Evolutionary conservation across 2,888 invertebrate species (phyloP), one percentile per base, ranked within the genome.

Genomic region (Alviniconcha strummeri): DNA sequence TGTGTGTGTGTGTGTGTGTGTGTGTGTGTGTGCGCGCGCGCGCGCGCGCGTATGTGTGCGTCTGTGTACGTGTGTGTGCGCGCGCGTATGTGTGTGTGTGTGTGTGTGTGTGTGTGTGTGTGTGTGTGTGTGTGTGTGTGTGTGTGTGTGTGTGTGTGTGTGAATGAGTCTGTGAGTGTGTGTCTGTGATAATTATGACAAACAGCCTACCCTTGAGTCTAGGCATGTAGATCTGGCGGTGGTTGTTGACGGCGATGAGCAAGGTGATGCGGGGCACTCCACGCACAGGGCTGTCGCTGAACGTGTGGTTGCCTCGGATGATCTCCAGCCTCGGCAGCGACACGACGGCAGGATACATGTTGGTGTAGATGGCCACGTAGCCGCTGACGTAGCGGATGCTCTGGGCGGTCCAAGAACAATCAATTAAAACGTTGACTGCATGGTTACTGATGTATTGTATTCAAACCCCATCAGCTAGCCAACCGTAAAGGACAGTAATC

Each of bases 381-480:
- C 71, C 71, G 19, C 71, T 71, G 13, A 71, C 71, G 71, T 71
- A 71, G n/a, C 71, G 71, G 19, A 71, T 71, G 71, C 19, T 71
- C 71, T 71, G 60, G 13, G 8, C 13, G 60, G 60, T 60, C 60
- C 60, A 13, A 0, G 60, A 8, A 60, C 8, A 60, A 60, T 60
- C 0, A 60, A 60, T 60, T 8, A 60, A 60, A 8, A 60, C 2
- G 13, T 60, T 36, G 36, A 3, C 36, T 36, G 36, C 36, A 36
- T 36, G 36, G 36, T 36, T 36, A 36, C 36, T 36, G 36, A 36
- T 36, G 36, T 36, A 36, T 36, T 36, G 3, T 36, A 36, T 36
- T 36, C 36, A 36, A 36, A 36, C 36, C 36, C 36, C 36, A 36
- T 36, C 36, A 36, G 36, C 36, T 36, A 36, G 36, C 36, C 36